phyloP scores from a whole-genome alignment of 2,113 vertebrate genomes.

The Plectropomus leopardus region DNA sequence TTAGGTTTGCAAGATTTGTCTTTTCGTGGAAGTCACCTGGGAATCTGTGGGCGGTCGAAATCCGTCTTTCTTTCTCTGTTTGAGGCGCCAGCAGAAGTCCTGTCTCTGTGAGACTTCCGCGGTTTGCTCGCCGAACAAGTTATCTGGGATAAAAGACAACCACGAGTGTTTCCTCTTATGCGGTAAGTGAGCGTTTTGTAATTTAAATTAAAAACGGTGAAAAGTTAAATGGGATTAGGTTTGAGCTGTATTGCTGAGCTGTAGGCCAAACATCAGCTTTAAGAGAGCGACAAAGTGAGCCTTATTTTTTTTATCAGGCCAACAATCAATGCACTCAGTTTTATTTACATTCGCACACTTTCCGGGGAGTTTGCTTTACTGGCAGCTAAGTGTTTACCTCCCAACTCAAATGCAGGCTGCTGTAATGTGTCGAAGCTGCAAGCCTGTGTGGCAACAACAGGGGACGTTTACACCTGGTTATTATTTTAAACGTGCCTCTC shows the following conservation, averaged over 20 bases:
- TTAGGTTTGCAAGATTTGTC: not conserved
- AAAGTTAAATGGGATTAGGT: constrained; percentile 5
- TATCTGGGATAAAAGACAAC: constrained; percentile 31
- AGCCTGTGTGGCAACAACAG: constrained; percentile 4
- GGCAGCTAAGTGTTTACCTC: not conserved
- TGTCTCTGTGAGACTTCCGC: constrained; percentile 79
- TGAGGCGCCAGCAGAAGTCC: constrained; percentile 35
- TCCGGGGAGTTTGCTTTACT: not conserved
- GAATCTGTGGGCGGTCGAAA: constrained; percentile 14
- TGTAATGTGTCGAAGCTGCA: not conserved
- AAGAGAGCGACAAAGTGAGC: constrained; percentile 31
- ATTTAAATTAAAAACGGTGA: not conserved
- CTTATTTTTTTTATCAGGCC: constrained; percentile 15
- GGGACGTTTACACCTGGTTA: not conserved
- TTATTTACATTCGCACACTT: constrained; percentile 45
- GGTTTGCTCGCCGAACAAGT: constrained; percentile 60
- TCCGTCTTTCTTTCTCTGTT: constrained; percentile 31
- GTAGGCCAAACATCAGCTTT: constrained; percentile 5
- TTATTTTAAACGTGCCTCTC: constrained; percentile 24
- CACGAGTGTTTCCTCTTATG: constrained; percentile 73
- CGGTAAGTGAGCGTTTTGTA: constrained; percentile 71
- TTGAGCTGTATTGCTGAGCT: constrained; percentile 11
- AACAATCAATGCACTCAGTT: constrained; percentile 33
- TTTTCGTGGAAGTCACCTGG: constrained; percentile 32
- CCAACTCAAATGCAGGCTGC: not conserved